Percentiles rank a stretch among this genome's conserved stretches.
phyloP scores from a whole-genome alignment of 2,113 vertebrate species.

The Polypterus senegalus region DNA sequence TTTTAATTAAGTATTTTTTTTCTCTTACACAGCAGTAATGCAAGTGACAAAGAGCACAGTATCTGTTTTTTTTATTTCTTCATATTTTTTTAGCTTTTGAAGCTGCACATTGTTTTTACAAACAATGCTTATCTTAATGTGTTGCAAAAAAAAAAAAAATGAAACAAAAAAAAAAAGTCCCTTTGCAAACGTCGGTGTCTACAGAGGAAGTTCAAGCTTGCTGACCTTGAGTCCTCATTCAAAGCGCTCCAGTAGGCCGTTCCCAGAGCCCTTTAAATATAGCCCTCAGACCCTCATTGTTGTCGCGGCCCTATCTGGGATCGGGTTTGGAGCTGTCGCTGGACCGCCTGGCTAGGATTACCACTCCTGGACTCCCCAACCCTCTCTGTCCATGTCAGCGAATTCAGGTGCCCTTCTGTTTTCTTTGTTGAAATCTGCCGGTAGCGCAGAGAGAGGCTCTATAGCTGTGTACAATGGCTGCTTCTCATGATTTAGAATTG shows the following conservation, averaged over 20 bases:
- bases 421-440: background rate
- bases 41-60: too few relatives aligned
- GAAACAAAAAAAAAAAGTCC: conserved; percentile 12
- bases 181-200: conserved; percentile 32
- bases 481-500: conserved; percentile 1
- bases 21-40: too few relatives aligned
- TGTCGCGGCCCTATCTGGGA: conserved; percentile 31
- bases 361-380: conserved; percentile 21
- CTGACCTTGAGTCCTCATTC: conserved; percentile 54
- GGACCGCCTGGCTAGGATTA: conserved; percentile 39
- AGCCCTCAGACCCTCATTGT: conserved; percentile 42
- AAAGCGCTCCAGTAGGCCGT: conserved; percentile 59
- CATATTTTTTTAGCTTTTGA: conserved; percentile 33
- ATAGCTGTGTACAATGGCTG: conserved; percentile 1
- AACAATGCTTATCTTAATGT: conserved; percentile 55
- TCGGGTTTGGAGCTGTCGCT: conserved; percentile 19
- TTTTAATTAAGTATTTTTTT: too few relatives aligned
- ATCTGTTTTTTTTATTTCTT: too few relatives aligned
- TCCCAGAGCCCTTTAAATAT: conserved; percentile 62
- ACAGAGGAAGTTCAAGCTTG: conserved; percentile 52
- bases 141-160: background rate
- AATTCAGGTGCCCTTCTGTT: background rate
- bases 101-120: conserved; percentile 54
- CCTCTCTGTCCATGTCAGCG: conserved; percentile 10
- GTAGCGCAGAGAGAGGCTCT: background rate